Evolutionary conservation across 2,888 invertebrate species (phyloP), one percentile per base, ranked within the genome.

Genomic region (Andrena flavipes): DNA sequence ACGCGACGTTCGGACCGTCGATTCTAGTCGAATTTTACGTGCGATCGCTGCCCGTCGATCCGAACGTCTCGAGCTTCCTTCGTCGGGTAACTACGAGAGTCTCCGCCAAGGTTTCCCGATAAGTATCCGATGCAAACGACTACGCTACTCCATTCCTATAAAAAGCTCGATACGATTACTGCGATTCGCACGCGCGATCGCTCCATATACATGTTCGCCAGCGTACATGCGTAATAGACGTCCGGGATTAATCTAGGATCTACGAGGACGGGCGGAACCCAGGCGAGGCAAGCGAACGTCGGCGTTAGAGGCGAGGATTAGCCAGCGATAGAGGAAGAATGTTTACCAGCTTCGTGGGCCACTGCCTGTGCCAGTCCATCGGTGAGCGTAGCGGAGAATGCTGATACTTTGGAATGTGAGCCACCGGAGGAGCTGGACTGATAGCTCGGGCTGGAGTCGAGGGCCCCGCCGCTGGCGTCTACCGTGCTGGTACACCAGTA

Each of bases 331-430:
- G 42, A 13, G 20, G 2, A 16, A 33, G 30, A 64, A 67, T 67
- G 75, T 90, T 93, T 92, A 95, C 96, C 95, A 86, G 94, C 94
- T 91, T 96, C 96, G 88, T 95, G 95, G 87, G 95, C 95, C 79
- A 95, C 95, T 33, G 95, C 95, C 91, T 95, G 95, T 60, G 95
- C 95, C 93, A 95, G 94, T 84, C 95, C 95, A 92, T 96, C 95
- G 88, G 95, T 95, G 78, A 96, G 92, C 63, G 91, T 92, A 20
- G 92, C 87, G 29, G 93, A 89, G 82, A 93, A 92, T 16, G 93
- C 88, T 67, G 91, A 76, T 60, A 91, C 84, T 83, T 91, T 92
- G 76, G 90, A 86, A 79, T 91, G 86, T 86, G 91, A 79, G 82
- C 84, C 76, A 74, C 87, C 83, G 73, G 88, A 78, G 16, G 87